A percentile compares a stretch with the other conserved stretches of the same genome.
phyloP scores from a whole-genome alignment of 2,797 vertebrate species.

The Characodon lateralis region DNA sequence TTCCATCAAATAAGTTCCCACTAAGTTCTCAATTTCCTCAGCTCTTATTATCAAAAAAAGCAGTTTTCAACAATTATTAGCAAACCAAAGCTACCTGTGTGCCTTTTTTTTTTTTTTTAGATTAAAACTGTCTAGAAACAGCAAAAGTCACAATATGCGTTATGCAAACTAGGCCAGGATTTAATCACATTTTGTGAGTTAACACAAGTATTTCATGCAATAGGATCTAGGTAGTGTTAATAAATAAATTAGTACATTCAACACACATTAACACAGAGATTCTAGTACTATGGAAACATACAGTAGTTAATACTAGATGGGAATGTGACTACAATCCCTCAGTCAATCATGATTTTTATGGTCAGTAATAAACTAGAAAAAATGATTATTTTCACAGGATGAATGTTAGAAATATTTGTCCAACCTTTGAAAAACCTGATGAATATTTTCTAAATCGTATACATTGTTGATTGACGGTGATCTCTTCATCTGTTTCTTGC shows the following conservation, averaged over 20 bases:
- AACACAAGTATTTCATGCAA: slow-evolving; percentile 45
- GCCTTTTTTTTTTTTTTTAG: neutral
- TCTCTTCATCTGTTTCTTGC: neutral
- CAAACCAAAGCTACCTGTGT: neutral
- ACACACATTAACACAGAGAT: slow-evolving; percentile 14
- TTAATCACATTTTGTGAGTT: neutral
- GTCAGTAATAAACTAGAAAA: neutral
- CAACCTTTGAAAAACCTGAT: neutral
- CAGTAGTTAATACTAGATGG: slow-evolving; percentile 4
- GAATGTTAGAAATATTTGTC: neutral
- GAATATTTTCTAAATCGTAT: neutral
- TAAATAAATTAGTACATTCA: slow-evolving; percentile 33
- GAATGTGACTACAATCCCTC: neutral
- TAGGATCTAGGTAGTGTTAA: slow-evolving; percentile 15
- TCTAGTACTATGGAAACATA: neutral
- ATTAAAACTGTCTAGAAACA: neutral
- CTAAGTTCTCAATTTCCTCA: neutral
- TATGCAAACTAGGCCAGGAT: neutral
- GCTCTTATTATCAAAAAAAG: neutral
- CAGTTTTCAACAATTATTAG: neutral
- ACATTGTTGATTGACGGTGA: slow-evolving; percentile 2
- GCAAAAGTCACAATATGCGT: too few relatives aligned
- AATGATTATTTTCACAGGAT: neutral
- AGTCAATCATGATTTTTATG: neutral
- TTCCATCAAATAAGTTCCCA: neutral